These are phyloP conservation scores for Paradisaea rubra DNA, from an alignment of 2,113 vertebrate genomes.

Conservation along the genomic window DNA sequence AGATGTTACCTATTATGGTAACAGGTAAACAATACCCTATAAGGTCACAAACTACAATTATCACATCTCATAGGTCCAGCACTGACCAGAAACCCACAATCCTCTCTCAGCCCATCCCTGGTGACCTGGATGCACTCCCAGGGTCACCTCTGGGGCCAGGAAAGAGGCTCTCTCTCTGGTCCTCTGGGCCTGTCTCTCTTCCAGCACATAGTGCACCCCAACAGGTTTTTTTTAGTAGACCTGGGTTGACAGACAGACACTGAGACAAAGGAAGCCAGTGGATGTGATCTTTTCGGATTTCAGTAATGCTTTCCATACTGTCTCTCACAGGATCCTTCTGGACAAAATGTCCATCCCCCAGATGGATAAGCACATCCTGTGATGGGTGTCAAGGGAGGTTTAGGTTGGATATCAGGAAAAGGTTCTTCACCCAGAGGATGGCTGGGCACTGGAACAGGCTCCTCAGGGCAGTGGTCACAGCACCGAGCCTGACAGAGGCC, in stretches of 20 bases:
- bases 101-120: too few relatives aligned
- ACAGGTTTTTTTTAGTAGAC: neutral
- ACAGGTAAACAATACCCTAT: too few relatives aligned
- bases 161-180: too few relatives aligned
- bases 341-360: neutral
- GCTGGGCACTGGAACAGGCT: too few relatives aligned
- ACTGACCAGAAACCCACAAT: too few relatives aligned
- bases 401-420: neutral
- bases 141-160: too few relatives aligned
- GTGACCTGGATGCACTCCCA: too few relatives aligned
- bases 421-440: fast-evolving
- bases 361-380: neutral
- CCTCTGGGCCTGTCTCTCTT: too few relatives aligned
- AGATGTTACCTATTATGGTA: too few relatives aligned
- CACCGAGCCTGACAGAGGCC: neutral
- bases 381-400: neutral
- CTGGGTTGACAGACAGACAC: neutral
- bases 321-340: neutral
- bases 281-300: neutral
- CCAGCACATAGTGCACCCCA: too few relatives aligned
- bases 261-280: neutral
- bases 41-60: too few relatives aligned
- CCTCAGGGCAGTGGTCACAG: neutral
- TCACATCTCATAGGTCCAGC: too few relatives aligned
- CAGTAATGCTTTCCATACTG: neutral